phyloP scores from a whole-genome alignment of 2,797 vertebrate species.

The Spinus olivaceus region DNA sequence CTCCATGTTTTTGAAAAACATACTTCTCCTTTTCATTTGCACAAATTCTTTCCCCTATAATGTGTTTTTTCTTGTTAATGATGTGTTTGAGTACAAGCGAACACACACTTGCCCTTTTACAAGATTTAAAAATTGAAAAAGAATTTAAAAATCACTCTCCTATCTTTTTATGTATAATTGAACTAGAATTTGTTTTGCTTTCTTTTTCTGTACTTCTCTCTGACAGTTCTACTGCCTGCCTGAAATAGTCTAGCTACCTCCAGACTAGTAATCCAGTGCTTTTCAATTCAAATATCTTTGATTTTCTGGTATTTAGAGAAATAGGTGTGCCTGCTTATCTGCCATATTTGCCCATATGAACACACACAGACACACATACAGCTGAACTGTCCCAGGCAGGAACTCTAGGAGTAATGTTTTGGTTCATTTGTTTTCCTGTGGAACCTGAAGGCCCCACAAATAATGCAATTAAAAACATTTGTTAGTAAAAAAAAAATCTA shows the following conservation, averaged over 20 bases:
- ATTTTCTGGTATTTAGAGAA: not conserved
- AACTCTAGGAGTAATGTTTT: not conserved
- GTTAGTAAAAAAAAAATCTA: not conserved
- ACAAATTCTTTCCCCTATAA: not conserved
- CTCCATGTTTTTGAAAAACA: not conserved
- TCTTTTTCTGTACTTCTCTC: not conserved
- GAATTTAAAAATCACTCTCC: not conserved
- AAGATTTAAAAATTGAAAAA: too few relatives aligned
- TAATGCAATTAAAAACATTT: not conserved
- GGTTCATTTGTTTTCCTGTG: not conserved
- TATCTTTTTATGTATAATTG: not conserved
- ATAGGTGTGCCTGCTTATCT: not conserved
- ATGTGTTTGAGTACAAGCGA: not conserved
- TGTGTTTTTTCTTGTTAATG: not conserved
- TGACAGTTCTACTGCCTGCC: not conserved
- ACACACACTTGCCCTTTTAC: not conserved
- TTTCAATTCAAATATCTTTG: not conserved
- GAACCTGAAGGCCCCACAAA: not conserved
- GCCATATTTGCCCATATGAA: not conserved
- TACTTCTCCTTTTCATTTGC: not conserved
- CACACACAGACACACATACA: not conserved
- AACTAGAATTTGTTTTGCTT: not conserved
- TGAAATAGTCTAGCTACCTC: not conserved
- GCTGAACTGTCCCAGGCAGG: not conserved
- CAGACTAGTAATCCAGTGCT: not conserved